phyloP scores from a whole-genome alignment of 2,113 vertebrate genomes.

The Amblyornis subalaris region DNA sequence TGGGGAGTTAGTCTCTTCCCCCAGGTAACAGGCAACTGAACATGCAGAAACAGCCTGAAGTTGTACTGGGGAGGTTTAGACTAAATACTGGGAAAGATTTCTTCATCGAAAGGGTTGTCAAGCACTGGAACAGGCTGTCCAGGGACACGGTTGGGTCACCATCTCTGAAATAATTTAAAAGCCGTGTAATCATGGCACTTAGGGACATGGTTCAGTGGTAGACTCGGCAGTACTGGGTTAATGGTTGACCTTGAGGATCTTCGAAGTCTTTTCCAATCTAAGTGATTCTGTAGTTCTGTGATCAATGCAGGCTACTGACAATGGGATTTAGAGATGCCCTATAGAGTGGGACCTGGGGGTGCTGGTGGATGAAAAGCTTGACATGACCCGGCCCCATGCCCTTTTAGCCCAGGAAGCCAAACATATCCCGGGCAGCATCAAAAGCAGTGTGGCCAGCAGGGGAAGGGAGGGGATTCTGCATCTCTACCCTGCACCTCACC shows the following conservation, averaged over 20 bases:
- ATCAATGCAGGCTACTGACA: not conserved
- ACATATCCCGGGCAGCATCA: not conserved
- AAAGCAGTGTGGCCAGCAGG: fast-evolving
- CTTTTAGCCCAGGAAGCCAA: not conserved
- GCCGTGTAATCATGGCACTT: not conserved
- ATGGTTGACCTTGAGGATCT: not conserved
- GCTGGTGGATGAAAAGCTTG: not conserved
- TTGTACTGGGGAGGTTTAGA: not conserved
- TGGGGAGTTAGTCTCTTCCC: not conserved
- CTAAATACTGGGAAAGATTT: not conserved
- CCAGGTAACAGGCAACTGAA: not conserved
- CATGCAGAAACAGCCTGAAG: not conserved
- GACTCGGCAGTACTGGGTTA: not conserved
- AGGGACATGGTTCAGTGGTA: not conserved
- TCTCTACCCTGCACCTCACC: not conserved
- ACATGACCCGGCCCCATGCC: fast-evolving
- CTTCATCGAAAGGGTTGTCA: not conserved
- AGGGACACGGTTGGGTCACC: not conserved
- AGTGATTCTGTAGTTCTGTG: not conserved
- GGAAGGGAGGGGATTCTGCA: not conserved
- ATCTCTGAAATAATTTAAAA: not conserved
- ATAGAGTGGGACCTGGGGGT: not conserved
- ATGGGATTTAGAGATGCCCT: not conserved
- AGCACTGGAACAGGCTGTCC: not conserved
- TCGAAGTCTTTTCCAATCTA: not conserved